Evolutionary conservation across 2,888 invertebrate species (phyloP), one percentile per base, ranked within the genome.

Genomic region (Plemyria rubiginata): DNA sequence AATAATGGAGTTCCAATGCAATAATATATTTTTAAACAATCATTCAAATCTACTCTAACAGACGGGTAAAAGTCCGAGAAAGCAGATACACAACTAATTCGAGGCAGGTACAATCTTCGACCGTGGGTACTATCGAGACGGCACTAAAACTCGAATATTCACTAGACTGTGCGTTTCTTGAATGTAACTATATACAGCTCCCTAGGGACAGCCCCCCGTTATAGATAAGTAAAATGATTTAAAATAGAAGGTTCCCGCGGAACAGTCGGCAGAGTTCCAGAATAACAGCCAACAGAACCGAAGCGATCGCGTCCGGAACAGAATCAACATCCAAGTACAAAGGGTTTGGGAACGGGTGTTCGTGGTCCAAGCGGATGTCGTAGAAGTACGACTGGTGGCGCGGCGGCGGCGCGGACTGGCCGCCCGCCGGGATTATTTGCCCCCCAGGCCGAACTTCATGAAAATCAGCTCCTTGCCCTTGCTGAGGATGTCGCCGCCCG

Each of bases 401-500:
- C 61, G 52, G 67, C 55, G 65, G 61, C 76, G 65, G 61, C 76
- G 60, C 69, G 68, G 72, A 68, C 74, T 70, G 76, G 82, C 85
- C 90, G 62, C 88, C 70, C 79, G 78, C 88, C 86, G 81, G 73
- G 86, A 90, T 94, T 95, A 95, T 94, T 95, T 95, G 82, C 96
- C 96, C 81, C 97, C 96, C 77, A 98, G 94, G 73, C 98, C 98
- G 88, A 98, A 98, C 93, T 97, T 97, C 96, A 98, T 98, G 91
- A 98, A 98, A 87, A 98, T 97, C 74, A 98, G 95, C 94, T 98
- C 98, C 93, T 98, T 98, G 81, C 98, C 98, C 90, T 98, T 98
- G 82, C 97, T 97, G 77, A 98, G 94, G 75, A 98, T 97, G 85
- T 97, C 97, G 78, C 97, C 97, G 70, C 97, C 97, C 75, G 97